Conservation (phyloP, 1,140 invertebrate genomes). For the Panulirus ornatus region DNA sequence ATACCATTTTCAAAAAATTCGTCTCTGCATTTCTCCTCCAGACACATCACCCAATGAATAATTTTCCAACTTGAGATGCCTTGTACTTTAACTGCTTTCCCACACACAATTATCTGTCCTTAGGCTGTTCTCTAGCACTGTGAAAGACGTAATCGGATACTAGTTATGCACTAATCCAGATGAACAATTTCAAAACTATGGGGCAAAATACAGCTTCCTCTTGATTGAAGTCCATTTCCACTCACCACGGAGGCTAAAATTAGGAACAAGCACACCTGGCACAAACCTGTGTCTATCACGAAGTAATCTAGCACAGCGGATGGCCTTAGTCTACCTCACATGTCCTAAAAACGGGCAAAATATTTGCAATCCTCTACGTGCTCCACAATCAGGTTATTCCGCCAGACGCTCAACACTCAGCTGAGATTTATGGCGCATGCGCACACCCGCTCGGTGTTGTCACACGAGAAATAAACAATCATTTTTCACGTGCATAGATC, state of each 20-base stretch:
- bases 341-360: background rate
- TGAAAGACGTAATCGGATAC: background rate
- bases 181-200: constrained; percentile 16
- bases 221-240: background rate
- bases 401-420: constrained; percentile 45
- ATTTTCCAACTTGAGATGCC: too few species aligned
- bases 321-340: background rate
- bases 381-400: background rate
- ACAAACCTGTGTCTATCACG: background rate
- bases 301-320: background rate
- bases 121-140: background rate
- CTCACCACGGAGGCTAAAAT: background rate
- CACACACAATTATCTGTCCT: background rate
- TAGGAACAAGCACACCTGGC: background rate
- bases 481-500: too few species aligned
- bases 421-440: constrained; percentile 10
- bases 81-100: background rate
- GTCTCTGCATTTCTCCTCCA: too few species aligned
- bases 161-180: background rate
- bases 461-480: too few species aligned
- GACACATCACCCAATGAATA: too few species aligned
- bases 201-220: background rate
- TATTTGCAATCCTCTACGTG: too few species aligned
- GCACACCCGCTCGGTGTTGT: background rate
- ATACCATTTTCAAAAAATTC: too few species aligned